Evolutionary conservation across 2,113 vertebrate genomes (phyloP), one percentile per base, ranked within the genome.

Genomic region (Triplophysa dalaica): DNA sequence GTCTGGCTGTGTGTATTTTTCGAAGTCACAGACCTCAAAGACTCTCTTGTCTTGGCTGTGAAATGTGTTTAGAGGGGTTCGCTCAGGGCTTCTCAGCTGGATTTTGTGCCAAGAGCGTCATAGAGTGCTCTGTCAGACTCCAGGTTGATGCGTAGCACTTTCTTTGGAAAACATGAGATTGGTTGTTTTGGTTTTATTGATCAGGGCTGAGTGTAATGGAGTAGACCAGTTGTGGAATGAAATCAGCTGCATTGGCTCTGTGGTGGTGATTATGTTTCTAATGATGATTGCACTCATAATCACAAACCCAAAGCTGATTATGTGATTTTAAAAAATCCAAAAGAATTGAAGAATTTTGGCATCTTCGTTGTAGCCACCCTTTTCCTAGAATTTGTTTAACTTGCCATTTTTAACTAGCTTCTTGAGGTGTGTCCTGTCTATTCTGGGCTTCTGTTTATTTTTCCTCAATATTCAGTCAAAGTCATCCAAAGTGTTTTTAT

Each of bases 41-140:
- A 22, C 48, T 38, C 24, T 63, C 22, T 3, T 60, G 48, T 81
- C 41, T 19, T 60, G n/a, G 21, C 24, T 75, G 21, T 52, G 38
- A 21, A 62, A 11, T 62, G 61, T 52, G 79, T 75, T 75, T 75
- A 52, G 79, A 75, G 52, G 60, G 73, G 78, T 69, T 83, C 78
- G 81, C 41, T 52, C 58, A 14, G 63, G 79, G 69, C 65, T 62
- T 84, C 26, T 65, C 48, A 22, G 54, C 58, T 61, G 21, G 19
- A 58, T 33, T 65, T 33, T 60, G 72, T 79, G 74, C 76, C 83
- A 82, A 63, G 66, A 75, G 83, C 41, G 1, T 77, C 80, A 76
- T 62, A 29, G 75, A 79, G 66, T 33, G 45, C 75, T 76, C 50
- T 76, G 61, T 79, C 70, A 52, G 26, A 38, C 64, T 76, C 48